Evolutionary conservation across 1,140 invertebrate species (phyloP).

Genomic region (Monomorium pharaonis): DNA sequence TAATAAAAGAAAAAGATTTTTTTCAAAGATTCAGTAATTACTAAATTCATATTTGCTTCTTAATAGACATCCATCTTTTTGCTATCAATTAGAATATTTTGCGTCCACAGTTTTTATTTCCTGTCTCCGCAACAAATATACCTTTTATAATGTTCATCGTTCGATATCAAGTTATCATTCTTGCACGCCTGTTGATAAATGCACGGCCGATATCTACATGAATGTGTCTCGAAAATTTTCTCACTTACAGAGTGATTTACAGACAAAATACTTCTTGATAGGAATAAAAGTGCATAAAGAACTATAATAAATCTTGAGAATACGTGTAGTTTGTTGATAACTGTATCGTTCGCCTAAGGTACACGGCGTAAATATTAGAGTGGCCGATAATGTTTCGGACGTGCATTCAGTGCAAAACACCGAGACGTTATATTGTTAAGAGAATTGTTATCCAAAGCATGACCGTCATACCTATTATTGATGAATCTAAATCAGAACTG

Average conservation of each 20-base stretch:
- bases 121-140: conserved; percentile 1
- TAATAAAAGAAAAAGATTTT: not conserved
- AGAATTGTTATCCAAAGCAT: conserved; percentile 19
- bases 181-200: conserved; percentile 9
- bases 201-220: not conserved
- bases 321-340: conserved; percentile 45
- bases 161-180: conserved; percentile 27
- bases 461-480: not conserved
- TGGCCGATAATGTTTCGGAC: conserved; percentile 56
- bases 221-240: conserved; percentile 14
- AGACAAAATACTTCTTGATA: not conserved
- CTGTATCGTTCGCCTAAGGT: not conserved
- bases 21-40: not conserved
- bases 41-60: not conserved
- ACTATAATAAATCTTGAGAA: conserved; percentile 34
- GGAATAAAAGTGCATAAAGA: conserved; percentile 13
- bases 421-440: not conserved
- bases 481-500: not conserved
- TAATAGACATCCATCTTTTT: not conserved
- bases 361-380: conserved; percentile 13
- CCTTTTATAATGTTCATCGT: conserved; percentile 19
- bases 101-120: not conserved
- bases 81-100: not conserved
- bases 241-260: not conserved
- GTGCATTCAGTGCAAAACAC: conserved; percentile 53